Evolutionary conservation across 2,113 vertebrate species (phyloP), one percentile per base, ranked within the genome.

Genomic region (Forbesichthys papilliferus): DNA sequence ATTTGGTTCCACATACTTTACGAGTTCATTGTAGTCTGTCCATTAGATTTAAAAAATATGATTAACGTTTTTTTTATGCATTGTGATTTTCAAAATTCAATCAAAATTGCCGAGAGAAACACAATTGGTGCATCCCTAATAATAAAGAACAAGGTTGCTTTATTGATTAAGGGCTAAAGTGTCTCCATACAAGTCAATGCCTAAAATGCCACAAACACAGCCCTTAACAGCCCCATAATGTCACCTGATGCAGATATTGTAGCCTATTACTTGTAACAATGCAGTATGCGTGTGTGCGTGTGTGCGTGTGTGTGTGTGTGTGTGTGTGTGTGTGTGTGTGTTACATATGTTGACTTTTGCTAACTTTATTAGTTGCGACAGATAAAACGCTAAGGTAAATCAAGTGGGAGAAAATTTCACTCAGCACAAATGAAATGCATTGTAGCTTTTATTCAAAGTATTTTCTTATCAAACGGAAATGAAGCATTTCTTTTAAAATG

Each of bases 221-320:
- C 27, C 27, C 27, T 27, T 2, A 27, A 27, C 54, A 11, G 47
- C 78, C 70, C 59, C 51, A 71, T 64, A 64, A 67, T 64, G 33
- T 74, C 71, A 83, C 66, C 60, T 72, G 72, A 78, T 81, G 78
- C 57, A 55, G 79, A 79, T 86, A 82, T 81, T 84, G 7, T 42
- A 42, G 36, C 36, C 36, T 6, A 42, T 42, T 42, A 27, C 5
- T 6, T 42, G 36, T 42, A 48, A 66, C 5, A 48, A 58, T 61
- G 55, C 60, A 34, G 64, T n/a, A 63, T 52, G 60, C 68, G 74
- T 69, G 71, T 61, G 33, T 60, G 47, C 47, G 61, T 34, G 52
- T 20, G 33, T n/a, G 49, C 20, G 59, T 53, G 68, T 27, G 27
- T 27, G 27, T 27, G 16, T 52, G 60, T 70, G 74, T 69, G 71